Base-by-base conservation (phyloP, 2,888 invertebrate species). In the Suillia variegata region DNA sequence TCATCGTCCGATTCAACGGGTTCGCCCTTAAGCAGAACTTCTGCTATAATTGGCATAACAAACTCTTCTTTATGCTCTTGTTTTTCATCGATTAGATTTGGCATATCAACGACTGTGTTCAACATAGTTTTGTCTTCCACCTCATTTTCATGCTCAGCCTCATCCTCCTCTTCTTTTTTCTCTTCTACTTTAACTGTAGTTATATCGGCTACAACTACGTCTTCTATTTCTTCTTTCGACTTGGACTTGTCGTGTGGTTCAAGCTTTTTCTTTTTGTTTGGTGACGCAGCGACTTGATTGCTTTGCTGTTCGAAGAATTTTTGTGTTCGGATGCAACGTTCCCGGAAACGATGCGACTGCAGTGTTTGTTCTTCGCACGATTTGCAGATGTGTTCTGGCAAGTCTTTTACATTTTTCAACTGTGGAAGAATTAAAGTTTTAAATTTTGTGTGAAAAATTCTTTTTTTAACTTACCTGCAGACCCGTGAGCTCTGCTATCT, bases 321-420 rank as follows among this genome's bases (percentile, higher is more conserved):
- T 33, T 33, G 53, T 59, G 54, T 33, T 21, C 49, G 13, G 6
- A 56, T 56, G 42, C 60, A 60, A 10, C 56, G 60, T 34, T 60
- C 47, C 12, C 60, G 56, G 15, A 60, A 60, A 12, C 20, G 15
- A 33, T 47, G 13, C 2, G 60, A 53, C 2, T 47, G 52, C 20
- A 53, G 21, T 6, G 56, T 38, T 6, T 60, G 56, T 15, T 20
- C 13, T 5, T 22, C 38, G 24, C 56, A 56, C 13, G 17, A n/a
- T 2, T 21, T 31, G 53, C 70, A 71, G 21, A 71, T 65, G 26
- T 55, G 33, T 13, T 63, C 62, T 1, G 70, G 70, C 1, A 67
- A 17, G 18, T 51, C 48, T 3, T 38, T 54, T 20, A 21, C 56
- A 10, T 65, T 63, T 53, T 59, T 59, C 10, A 70, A 54, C 70